Conservation (phyloP, 2,888 invertebrate genomes). For the Ophonus ardosiacus region DNA sequence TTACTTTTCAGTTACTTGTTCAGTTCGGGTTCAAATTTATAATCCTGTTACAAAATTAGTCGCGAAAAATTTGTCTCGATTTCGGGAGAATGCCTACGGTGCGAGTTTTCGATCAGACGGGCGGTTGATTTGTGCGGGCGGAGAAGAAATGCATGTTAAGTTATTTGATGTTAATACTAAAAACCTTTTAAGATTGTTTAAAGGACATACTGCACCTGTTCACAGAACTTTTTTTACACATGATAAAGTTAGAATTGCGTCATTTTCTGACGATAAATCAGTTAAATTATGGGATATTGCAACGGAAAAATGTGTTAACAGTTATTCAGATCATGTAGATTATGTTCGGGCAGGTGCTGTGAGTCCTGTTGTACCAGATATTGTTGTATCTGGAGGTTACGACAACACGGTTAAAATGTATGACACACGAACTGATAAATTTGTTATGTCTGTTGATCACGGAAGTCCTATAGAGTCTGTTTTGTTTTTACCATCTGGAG, state of each 20-base stretch:
- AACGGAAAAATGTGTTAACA: slow-evolving; percentile 84
- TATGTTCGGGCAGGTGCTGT: slow-evolving; percentile 91
- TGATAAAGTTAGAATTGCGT: slow-evolving; percentile 87
- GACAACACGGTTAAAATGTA: slow-evolving; percentile 93
- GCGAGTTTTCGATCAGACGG: slow-evolving; percentile 90
- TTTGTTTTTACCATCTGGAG: slow-evolving; percentile 92
- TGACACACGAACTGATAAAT: slow-evolving; percentile 86
- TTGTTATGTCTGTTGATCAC: slow-evolving; percentile 88
- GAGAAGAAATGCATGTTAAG: slow-evolving; percentile 91
- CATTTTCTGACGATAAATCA: slow-evolving; percentile 94
- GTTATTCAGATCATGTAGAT: slow-evolving; percentile 85
- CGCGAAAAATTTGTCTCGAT: slow-evolving; percentile 88
- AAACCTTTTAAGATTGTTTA: slow-evolving; percentile 89
- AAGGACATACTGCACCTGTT: slow-evolving; percentile 88
- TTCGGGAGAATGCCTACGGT: slow-evolving; percentile 91
- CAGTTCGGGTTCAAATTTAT: slow-evolving; percentile 91
- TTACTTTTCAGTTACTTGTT: slow-evolving; percentile 95
- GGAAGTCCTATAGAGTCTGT: slow-evolving; percentile 94
- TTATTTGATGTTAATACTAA: slow-evolving; percentile 93
- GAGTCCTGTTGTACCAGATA: slow-evolving; percentile 86
- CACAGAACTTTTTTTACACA: slow-evolving; percentile 90
- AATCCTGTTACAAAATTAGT: slow-evolving; percentile 91
- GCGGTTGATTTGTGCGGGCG: slow-evolving; percentile 90
- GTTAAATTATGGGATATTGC: slow-evolving; percentile 95
- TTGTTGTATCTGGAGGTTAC: slow-evolving; percentile 91